phyloP scores from a whole-genome alignment of 2,797 vertebrate genomes.

The Sphenopsis melanotis region DNA sequence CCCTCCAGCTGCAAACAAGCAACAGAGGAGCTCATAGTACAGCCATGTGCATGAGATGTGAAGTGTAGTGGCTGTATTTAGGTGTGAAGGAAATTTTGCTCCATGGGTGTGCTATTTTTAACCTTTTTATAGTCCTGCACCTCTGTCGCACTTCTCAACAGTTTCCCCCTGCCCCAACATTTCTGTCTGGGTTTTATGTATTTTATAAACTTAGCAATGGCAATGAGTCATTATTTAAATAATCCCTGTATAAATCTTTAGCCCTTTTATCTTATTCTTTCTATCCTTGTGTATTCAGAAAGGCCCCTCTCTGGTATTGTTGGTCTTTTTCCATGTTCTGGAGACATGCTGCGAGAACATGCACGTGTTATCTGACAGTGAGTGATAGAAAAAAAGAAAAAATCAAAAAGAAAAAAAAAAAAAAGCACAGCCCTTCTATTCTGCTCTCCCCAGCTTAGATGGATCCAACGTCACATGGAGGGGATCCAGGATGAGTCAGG shows the following conservation, averaged over 20 bases:
- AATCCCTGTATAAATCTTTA: neutral
- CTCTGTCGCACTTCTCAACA: neutral
- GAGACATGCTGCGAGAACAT: neutral
- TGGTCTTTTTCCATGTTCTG: neutral
- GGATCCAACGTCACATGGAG: constrained; percentile 28
- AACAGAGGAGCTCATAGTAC: neutral
- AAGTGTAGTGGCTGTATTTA: neutral
- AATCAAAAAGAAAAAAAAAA: neutral
- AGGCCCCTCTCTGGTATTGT: neutral
- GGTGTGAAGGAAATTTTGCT: neutral
- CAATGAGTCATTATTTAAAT: constrained; percentile 44
- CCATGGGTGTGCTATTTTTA: neutral
- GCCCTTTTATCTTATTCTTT: neutral
- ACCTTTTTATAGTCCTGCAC: neutral
- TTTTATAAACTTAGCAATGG: constrained; percentile 16
- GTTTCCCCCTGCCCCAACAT: neutral
- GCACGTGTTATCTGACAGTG: neutral
- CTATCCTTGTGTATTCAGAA: neutral
- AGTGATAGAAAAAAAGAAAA: neutral
- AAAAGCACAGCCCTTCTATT: neutral
- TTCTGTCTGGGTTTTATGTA: constrained; percentile 8
- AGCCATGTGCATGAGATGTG: neutral
- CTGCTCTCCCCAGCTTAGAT: neutral
- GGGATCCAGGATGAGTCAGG: constrained; percentile 56
- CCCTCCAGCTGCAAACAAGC: neutral